These are phyloP conservation scores for Sinella curviseta DNA, from an alignment of 1,140 invertebrate genomes.

Conservation along the genomic window DNA sequence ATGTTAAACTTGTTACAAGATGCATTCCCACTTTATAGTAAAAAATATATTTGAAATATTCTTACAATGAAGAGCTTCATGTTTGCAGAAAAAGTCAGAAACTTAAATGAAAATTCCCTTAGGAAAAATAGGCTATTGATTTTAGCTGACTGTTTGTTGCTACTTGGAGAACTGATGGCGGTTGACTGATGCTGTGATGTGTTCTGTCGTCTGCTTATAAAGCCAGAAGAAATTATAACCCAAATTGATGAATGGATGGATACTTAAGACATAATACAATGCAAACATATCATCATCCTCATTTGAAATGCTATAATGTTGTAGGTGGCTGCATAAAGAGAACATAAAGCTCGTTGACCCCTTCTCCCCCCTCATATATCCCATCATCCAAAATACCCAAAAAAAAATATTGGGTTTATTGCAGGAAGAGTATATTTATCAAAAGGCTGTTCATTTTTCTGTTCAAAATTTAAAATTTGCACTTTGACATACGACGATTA, in stretches of 20 bases:
- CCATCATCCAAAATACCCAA: too few species aligned
- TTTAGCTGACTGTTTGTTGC: background rate
- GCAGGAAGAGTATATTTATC: background rate
- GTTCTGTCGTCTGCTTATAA: background rate
- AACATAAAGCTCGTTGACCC: too few species aligned
- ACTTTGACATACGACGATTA: background rate
- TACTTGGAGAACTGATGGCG: background rate
- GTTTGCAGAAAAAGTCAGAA: background rate
- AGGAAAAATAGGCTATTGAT: too few species aligned
- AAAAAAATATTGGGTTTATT: slow-evolving; percentile 10
- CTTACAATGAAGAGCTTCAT: slow-evolving; percentile 23
- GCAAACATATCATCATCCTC: too few species aligned
- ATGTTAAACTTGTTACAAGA: background rate
- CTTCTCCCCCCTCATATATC: too few species aligned
- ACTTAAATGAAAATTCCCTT: too few species aligned
- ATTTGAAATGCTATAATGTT: too few species aligned
- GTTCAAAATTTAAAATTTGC: background rate
- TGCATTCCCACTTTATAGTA: background rate
- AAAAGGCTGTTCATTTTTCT: background rate
- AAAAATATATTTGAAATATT: too few species aligned
- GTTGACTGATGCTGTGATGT: background rate
- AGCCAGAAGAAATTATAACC: background rate
- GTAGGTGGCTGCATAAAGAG: too few species aligned
- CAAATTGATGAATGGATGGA: background rate
- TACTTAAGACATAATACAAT: too few species aligned